Conservation (phyloP, 2,797 vertebrate genomes). For the Pteronotus mesoamericanus region DNA sequence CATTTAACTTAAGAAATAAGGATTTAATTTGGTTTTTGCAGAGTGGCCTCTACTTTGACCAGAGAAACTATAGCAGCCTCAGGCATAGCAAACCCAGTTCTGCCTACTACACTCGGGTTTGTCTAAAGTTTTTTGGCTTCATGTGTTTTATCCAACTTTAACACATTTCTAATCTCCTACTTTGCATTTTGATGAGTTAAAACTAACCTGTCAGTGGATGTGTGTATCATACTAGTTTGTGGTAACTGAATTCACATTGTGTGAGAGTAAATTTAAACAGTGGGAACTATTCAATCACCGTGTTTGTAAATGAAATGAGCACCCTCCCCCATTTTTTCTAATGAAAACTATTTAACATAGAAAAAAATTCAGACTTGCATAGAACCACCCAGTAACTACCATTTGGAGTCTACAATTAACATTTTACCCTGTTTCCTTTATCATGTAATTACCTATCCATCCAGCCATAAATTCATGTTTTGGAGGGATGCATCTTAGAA, state of each 20-base stretch:
- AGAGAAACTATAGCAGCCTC: constrained; percentile 95
- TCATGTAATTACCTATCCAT: neutral
- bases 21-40: constrained; percentile 78
- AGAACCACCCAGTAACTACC: neutral
- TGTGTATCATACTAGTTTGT: neutral
- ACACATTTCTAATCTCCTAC: constrained; percentile 11
- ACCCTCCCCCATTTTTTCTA: neutral
- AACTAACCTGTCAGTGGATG: constrained; percentile 42
- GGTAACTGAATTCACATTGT: neutral
- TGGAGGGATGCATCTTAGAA: neutral
- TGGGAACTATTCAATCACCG: neutral
- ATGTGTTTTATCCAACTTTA: neutral
- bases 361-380: neutral
- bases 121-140: constrained; percentile 66
- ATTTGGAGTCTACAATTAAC: neutral
- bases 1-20: constrained; percentile 49
- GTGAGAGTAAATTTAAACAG: neutral
- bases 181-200: constrained; percentile 40
- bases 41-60: constrained; percentile 95
- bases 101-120: constrained; percentile 80
- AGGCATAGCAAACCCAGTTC: constrained; percentile 87
- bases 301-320: neutral
- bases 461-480: neutral
- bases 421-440: constrained; percentile 6
- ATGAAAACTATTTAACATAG: neutral